Evolutionary conservation across 1,140 invertebrate genomes (phyloP).

Genomic region (Cydia amplana): DNA sequence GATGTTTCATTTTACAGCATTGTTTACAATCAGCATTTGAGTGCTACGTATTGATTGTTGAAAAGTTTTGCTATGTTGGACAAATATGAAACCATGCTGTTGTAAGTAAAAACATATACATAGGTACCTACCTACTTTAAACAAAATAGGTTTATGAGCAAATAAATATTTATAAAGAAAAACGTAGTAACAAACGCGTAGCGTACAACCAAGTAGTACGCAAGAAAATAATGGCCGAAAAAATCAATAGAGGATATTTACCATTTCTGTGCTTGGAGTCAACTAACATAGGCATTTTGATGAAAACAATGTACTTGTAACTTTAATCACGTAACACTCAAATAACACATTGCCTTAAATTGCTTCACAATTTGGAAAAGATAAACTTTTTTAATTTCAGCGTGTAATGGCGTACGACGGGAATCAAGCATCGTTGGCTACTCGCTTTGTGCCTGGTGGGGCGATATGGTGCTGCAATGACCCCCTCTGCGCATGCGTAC

Average conservation of each 20-base stretch:
- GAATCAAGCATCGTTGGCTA: conserved; percentile 61
- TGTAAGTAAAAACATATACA: background rate
- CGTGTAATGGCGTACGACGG: conserved; percentile 47
- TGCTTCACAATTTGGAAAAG: conserved; percentile 38
- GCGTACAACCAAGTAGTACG: conserved; percentile 12
- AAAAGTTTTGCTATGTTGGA: background rate
- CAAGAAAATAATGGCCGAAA: conserved; percentile 56
- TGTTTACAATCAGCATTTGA: conserved; percentile 9
- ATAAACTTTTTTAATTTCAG: conserved; percentile 41
- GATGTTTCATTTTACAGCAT: background rate
- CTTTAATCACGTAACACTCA: conserved; percentile 58
- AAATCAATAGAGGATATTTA: conserved; percentile 75
- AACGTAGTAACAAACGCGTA: conserved; percentile 10
- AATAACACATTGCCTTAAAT: conserved; percentile 57
- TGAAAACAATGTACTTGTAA: conserved; percentile 40
- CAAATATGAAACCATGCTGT: background rate
- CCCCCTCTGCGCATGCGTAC: conserved; percentile 70
- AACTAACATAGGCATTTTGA: conserved; percentile 70
- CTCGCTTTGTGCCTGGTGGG: conserved; percentile 52
- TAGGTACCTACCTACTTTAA: too few relatives aligned
- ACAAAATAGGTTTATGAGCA: background rate
- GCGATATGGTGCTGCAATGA: conserved; percentile 55
- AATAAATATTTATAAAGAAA: background rate
- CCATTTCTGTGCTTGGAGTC: conserved; percentile 67
- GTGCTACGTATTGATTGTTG: background rate